A percentile compares a stretch with the other conserved stretches of the same genome.
These are phyloP conservation scores for Toxotes jaculatrix DNA, from an alignment of 2,113 vertebrate species.

Conservation along the genomic window DNA sequence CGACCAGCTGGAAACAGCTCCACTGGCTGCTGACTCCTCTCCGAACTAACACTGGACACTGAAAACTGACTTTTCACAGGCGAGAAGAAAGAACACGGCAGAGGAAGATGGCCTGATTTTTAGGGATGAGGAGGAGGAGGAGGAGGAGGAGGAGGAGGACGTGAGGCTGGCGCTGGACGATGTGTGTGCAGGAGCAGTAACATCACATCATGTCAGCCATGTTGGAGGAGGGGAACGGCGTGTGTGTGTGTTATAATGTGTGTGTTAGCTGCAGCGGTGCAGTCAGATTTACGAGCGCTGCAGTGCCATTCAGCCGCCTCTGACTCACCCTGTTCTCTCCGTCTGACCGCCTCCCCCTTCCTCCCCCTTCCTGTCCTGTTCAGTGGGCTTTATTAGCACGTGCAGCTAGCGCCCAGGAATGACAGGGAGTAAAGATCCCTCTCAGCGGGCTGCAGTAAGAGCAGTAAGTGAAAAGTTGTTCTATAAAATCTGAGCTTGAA, in stretches of 20 bases:
- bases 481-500: no score
- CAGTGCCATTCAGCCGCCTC: conserved; percentile 65
- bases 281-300: conserved; percentile 78
- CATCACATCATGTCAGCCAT: conserved; percentile 44
- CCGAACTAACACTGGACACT: no score
- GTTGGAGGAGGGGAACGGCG: conserved; percentile 4
- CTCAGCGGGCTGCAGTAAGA: no score
- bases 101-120: background rate
- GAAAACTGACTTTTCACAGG: no score
- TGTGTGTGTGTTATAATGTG: conserved; percentile 15
- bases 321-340: conserved; percentile 55
- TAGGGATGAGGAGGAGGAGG: background rate
- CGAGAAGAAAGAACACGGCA: background rate
- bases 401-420: background rate
- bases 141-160: background rate
- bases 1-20: no score
- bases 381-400: background rate
- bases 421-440: background rate
- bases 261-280: conserved; percentile 61
- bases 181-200: conserved; percentile 4
- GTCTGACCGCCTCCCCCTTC: conserved; percentile 18
- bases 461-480: no score
- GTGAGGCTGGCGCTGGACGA: background rate
- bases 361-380: background rate
- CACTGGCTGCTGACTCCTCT: no score